These are phyloP conservation scores for Heterohyrax brucei DNA, from an alignment of 2,797 vertebrate genomes.

Conservation along the genomic window DNA sequence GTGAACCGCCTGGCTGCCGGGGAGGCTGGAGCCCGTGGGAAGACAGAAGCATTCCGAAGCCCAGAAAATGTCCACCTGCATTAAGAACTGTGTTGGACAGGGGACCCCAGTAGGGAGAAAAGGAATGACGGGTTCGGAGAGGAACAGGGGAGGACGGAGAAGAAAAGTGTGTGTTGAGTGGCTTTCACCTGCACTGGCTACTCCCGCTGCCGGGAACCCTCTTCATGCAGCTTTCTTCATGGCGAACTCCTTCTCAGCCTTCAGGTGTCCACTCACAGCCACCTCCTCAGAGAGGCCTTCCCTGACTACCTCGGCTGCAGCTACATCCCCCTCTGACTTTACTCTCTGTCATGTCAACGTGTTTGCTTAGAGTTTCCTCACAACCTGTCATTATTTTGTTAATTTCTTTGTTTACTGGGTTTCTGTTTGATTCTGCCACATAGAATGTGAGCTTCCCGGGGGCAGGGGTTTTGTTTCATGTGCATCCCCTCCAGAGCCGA, in stretches of 20 bases:
- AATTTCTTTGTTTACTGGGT: not conserved
- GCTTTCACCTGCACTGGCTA: not conserved
- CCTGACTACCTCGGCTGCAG: not conserved
- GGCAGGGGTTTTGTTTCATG: conserved; percentile 1
- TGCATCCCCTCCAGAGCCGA: not conserved
- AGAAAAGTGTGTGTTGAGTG: not conserved
- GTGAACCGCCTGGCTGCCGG: not conserved
- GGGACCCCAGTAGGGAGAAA: not conserved
- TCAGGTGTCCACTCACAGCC: not conserved
- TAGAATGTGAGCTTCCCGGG: conserved; percentile 6
- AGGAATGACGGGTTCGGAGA: not conserved
- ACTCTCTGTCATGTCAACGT: not conserved
- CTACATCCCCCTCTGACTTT: not conserved
- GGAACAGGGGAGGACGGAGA: not conserved
- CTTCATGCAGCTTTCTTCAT: not conserved
- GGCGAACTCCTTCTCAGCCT: not conserved
- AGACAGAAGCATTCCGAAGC: not conserved
- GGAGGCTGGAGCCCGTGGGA: not conserved
- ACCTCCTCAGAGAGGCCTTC: not conserved
- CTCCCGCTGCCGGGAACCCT: not conserved
- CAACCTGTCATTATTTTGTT: not conserved
- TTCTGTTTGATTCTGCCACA: not conserved
- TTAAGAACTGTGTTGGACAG: not conserved
- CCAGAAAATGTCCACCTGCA: not conserved
- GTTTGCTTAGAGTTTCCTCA: not conserved